These are phyloP conservation scores for Callipepla squamata DNA, from an alignment of 2,113 vertebrate species.

Conservation along the genomic window DNA sequence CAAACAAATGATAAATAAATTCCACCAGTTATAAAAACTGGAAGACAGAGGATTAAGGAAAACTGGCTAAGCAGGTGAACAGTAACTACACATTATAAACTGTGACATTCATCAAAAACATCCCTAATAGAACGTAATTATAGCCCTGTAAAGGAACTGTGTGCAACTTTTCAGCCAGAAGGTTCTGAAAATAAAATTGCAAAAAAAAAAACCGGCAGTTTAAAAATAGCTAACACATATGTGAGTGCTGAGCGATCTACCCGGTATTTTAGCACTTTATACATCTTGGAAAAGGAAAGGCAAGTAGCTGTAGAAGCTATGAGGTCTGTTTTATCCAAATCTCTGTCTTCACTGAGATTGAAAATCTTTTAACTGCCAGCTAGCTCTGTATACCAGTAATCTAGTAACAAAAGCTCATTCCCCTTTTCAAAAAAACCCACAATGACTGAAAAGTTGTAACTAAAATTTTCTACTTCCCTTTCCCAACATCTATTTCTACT, in stretches of 20 bases:
- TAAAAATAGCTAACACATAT: not conserved
- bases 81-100: not conserved
- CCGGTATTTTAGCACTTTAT: not conserved
- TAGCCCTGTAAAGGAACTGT: not conserved
- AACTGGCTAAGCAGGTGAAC: not conserved
- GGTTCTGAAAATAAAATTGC: not conserved
- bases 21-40: fast-evolving
- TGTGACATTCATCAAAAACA: not conserved
- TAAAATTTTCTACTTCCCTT: not conserved
- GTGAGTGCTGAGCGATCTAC: not conserved
- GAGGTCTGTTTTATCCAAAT: not conserved
- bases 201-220: not conserved
- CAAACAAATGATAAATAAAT: not conserved
- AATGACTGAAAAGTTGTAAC: not conserved
- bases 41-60: not conserved
- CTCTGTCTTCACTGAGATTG: not conserved
- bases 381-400: not conserved
- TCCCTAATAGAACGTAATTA: not conserved
- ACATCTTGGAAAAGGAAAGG: not conserved
- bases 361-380: not conserved
- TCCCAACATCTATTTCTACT: not conserved
- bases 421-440: not conserved
- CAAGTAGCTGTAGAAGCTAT: not conserved
- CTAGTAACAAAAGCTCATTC: not conserved
- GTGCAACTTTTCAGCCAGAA: not conserved